phyloP scores from a whole-genome alignment of 2,797 vertebrate genomes.

The Hyperoplus immaculatus region DNA sequence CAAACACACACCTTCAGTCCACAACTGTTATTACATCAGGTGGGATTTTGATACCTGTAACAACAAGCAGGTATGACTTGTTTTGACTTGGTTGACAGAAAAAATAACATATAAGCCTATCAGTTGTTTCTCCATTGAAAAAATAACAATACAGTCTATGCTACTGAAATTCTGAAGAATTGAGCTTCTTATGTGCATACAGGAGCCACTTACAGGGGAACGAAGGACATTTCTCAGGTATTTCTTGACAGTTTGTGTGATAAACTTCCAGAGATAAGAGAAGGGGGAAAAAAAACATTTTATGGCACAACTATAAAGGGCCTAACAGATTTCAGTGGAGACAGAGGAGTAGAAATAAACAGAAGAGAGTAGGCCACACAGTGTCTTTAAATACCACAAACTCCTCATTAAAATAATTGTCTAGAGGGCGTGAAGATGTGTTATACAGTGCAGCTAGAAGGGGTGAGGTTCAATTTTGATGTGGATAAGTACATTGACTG shows the following conservation, averaged over 20 bases:
- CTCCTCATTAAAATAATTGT: slow-evolving; percentile 37
- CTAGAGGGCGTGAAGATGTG: not conserved
- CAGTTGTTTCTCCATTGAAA: not conserved
- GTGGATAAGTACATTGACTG: not conserved
- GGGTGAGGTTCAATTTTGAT: slow-evolving; percentile 16
- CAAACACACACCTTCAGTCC: slow-evolving; percentile 54
- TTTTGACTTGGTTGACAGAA: not conserved
- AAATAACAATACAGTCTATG: not conserved
- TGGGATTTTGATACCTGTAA: slow-evolving; percentile 72
- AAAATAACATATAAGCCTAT: not conserved
- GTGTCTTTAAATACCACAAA: slow-evolving; percentile 36
- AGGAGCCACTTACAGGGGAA: slow-evolving; percentile 11
- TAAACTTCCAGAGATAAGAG: slow-evolving; percentile 49
- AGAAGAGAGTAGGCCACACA: not conserved
- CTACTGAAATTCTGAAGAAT: not conserved
- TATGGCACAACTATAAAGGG: slow-evolving; percentile 44
- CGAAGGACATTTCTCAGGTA: slow-evolving; percentile 56
- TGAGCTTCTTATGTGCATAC: slow-evolving; percentile 13
- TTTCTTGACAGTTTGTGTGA: slow-evolving; percentile 57
- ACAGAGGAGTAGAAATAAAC: slow-evolving; percentile 7
- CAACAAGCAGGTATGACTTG: not conserved
- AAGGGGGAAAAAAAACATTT: slow-evolving; percentile 18
- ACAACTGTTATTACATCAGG: slow-evolving; percentile 41
- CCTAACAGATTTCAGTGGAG: slow-evolving; percentile 30
- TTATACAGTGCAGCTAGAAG: slow-evolving; percentile 12